Evolutionary conservation across 2,797 vertebrate genomes (phyloP).

Genomic region (Chrysocyon brachyurus): DNA sequence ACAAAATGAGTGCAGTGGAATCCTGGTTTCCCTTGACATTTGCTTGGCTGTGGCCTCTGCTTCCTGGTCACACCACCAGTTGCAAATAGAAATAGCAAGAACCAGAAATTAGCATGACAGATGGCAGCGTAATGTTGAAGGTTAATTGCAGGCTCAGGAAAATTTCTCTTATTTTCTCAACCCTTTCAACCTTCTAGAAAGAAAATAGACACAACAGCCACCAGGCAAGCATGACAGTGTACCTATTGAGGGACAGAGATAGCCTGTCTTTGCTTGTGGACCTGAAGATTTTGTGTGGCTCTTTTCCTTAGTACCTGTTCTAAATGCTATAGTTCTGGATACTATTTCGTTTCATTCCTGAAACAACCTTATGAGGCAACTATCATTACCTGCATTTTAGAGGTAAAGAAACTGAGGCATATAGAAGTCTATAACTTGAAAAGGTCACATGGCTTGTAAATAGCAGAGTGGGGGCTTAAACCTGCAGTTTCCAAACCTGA

Average conservation of each 20-base stretch:
- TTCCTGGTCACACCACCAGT: not conserved
- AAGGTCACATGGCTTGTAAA: not conserved
- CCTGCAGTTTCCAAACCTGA: not conserved
- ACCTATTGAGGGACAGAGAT: slow-evolving; percentile 39
- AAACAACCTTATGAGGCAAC: not conserved
- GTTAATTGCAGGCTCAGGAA: slow-evolving; percentile 53
- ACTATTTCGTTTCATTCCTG: not conserved
- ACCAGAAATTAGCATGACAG: not conserved
- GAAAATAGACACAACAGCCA: not conserved
- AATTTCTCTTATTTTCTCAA: slow-evolving; percentile 33
- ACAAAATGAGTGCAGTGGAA: rapidly evolving
- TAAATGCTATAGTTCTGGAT: slow-evolving; percentile 64
- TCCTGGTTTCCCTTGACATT: not conserved
- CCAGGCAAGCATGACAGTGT: not conserved
- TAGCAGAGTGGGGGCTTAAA: not conserved
- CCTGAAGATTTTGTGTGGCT: slow-evolving; percentile 35
- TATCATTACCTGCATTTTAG: not conserved
- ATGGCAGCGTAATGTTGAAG: not conserved
- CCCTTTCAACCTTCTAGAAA: slow-evolving; percentile 41
- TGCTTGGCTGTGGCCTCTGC: not conserved
- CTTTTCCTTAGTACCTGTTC: slow-evolving; percentile 28
- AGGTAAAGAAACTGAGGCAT: not conserved
- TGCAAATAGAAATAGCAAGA: not conserved
- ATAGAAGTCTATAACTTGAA: not conserved
- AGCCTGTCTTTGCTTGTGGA: slow-evolving; percentile 40